Percentiles rank a stretch among this genome's conserved stretches.
Conservation (phyloP, 1,140 invertebrate species). For the Aradophagus sp. region DNA sequence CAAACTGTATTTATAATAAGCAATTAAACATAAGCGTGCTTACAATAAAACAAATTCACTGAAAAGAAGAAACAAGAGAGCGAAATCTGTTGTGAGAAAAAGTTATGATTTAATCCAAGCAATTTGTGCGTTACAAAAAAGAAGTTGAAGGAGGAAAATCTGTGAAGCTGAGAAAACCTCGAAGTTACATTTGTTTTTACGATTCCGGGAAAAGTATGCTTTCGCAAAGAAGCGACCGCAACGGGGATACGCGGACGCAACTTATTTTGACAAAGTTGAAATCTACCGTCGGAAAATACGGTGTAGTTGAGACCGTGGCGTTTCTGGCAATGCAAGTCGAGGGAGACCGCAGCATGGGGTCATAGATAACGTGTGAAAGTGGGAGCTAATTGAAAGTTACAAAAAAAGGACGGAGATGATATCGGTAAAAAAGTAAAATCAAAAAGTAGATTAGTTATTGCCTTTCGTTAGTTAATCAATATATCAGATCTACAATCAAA, state of each 20-base stretch:
- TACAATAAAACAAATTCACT: neutral
- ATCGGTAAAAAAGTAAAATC: neutral
- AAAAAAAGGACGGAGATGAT: neutral
- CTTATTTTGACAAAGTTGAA: slow-evolving; percentile 38
- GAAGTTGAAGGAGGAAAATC: slow-evolving; percentile 34
- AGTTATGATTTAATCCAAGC: slow-evolving; percentile 45
- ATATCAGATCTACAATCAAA: too few species aligned
- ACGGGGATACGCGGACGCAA: slow-evolving; percentile 13
- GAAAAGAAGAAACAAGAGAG: slow-evolving; percentile 2
- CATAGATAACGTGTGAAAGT: slow-evolving; percentile 8
- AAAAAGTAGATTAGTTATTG: too few species aligned
- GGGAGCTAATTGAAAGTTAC: slow-evolving; percentile 9
- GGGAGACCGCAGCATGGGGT: slow-evolving; percentile 9
- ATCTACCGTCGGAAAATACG: slow-evolving; percentile 29
- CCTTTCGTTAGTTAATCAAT: too few species aligned
- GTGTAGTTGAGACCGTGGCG: slow-evolving; percentile 9
- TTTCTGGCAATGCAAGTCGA: slow-evolving; percentile 5
- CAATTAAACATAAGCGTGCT: too few species aligned
- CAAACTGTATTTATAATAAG: too few species aligned
- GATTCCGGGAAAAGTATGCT: slow-evolving; percentile 19
- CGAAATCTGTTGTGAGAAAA: slow-evolving; percentile 38
- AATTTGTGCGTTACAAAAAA: slow-evolving; percentile 31
- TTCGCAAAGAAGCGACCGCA: slow-evolving; percentile 1
- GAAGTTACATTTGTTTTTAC: slow-evolving; percentile 42
- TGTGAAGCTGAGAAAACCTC: slow-evolving; percentile 13